phyloP scores from a whole-genome alignment of 2,888 invertebrate genomes.

The Biston betularia region DNA sequence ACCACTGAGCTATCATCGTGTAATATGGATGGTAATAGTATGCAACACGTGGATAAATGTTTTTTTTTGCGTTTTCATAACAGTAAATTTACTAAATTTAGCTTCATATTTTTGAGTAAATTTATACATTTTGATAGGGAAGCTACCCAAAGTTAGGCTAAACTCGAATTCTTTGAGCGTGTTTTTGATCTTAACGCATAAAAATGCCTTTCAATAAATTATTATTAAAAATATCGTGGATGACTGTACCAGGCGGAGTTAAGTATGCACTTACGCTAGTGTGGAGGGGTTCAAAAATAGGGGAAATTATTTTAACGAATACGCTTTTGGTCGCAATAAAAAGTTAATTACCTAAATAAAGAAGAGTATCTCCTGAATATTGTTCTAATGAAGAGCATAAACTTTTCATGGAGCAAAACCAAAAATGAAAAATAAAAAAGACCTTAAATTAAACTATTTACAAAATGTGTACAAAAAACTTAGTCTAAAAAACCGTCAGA shows the following conservation, averaged over 20 bases:
- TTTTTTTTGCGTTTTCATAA: no score
- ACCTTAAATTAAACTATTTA: no score
- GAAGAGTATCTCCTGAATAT: conserved; percentile 36
- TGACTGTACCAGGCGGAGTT: conserved; percentile 69
- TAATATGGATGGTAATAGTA: no score
- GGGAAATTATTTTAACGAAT: conserved; percentile 44
- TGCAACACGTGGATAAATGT: no score
- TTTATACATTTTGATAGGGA: background rate
- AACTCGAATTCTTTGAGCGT: background rate
- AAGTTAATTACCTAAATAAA: conserved; percentile 21
- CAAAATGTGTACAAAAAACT: no score
- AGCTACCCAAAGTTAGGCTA: background rate
- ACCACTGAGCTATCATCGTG: no score
- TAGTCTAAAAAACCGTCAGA: no score
- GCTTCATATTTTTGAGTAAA: no score
- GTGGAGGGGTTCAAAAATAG: conserved; percentile 45
- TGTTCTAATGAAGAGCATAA: background rate
- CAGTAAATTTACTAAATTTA: no score
- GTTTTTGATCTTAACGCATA: conserved; percentile 56
- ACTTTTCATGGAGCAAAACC: background rate
- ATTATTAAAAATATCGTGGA: conserved; percentile 66
- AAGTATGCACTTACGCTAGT: conserved; percentile 63
- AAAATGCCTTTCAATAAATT: conserved; percentile 51
- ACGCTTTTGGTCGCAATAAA: conserved; percentile 15
- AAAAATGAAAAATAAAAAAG: background rate